These are phyloP conservation scores for Octonoba sinensis DNA, from an alignment of 2,888 invertebrate genomes.

Conservation along the genomic window DNA sequence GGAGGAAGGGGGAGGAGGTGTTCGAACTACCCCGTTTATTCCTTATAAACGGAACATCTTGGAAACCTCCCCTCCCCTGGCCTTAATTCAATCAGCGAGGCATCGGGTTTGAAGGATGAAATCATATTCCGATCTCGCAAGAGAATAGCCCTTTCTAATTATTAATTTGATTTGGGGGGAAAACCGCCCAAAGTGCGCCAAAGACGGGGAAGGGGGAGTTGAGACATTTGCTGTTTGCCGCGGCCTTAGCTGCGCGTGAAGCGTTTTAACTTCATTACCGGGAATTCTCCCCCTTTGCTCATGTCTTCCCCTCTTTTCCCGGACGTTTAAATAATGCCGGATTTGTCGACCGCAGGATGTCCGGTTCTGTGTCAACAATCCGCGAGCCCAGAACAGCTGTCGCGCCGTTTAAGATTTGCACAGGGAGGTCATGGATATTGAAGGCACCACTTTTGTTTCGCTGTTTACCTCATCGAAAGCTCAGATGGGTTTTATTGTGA, in stretches of 20 bases:
- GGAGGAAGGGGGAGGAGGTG: no score
- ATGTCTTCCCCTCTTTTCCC: no score
- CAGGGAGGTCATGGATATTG: not conserved
- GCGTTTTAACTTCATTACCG: slow-evolving; percentile 64
- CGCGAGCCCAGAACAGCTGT: slow-evolving; percentile 45
- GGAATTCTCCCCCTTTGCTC: slow-evolving; percentile 2
- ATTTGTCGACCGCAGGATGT: slow-evolving; percentile 30
- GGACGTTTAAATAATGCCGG: slow-evolving; percentile 49
- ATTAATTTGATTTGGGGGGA: slow-evolving; percentile 61
- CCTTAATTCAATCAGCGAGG: slow-evolving; percentile 57
- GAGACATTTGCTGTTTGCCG: slow-evolving; percentile 59
- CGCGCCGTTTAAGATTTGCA: slow-evolving; percentile 23
- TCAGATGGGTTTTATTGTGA: no score
- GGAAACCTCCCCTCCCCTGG: slow-evolving; percentile 7
- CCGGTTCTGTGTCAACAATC: slow-evolving; percentile 55
- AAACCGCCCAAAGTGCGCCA: not conserved
- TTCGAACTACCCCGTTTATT: not conserved
- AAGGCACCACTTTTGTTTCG: no score
- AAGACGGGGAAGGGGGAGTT: slow-evolving; percentile 10
- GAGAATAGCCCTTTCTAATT: slow-evolving; percentile 63
- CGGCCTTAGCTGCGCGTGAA: slow-evolving; percentile 37
- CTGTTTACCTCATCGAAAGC: no score
- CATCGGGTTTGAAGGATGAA: slow-evolving; percentile 61
- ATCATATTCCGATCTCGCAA: slow-evolving; percentile 61
- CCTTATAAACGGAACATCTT: not conserved